A percentile compares a stretch with the other conserved stretches of the same genome.
Evolutionary conservation across 2,888 invertebrate species (phyloP).

Genomic region (Agrochola lota): DNA sequence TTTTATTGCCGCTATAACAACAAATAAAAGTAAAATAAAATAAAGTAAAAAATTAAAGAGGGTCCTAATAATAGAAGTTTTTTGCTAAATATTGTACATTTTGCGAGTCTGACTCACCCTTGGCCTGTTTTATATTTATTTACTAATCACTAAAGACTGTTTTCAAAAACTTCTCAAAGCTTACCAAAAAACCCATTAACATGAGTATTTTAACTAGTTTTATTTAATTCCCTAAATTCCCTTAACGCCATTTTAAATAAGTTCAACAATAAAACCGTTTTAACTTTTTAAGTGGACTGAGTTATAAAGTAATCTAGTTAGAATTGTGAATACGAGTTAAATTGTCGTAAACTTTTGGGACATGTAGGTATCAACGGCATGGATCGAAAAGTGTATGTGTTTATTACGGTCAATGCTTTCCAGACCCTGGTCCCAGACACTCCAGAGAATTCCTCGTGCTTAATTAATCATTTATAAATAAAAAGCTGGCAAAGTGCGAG

Average conservation of each 20-base stretch:
- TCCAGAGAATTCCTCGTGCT: slow-evolving; percentile 40
- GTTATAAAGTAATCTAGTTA: slow-evolving; percentile 49
- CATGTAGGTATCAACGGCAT: slow-evolving; percentile 23
- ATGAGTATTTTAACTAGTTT: slow-evolving; percentile 13
- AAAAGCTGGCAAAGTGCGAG: slow-evolving; percentile 18
- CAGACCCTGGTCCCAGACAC: slow-evolving; percentile 45
- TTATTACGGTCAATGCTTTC: slow-evolving; percentile 37
- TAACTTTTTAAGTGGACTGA: slow-evolving; percentile 53
- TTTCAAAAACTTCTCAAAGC: not conserved
- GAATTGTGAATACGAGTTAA: slow-evolving; percentile 45
- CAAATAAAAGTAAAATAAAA: too few relatives aligned
- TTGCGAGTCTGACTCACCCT: too few relatives aligned
- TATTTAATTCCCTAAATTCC: slow-evolving; percentile 26
- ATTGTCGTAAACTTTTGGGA: slow-evolving; percentile 45
- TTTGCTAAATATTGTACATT: too few relatives aligned
- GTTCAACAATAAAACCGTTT: slow-evolving; percentile 34
- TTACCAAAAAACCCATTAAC: not conserved
- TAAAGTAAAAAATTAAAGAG: too few relatives aligned
- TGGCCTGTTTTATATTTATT: too few relatives aligned
- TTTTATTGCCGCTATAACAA: too few relatives aligned
- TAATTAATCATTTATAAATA: slow-evolving; percentile 34
- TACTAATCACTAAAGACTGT: too few relatives aligned
- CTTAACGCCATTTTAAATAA: slow-evolving; percentile 19
- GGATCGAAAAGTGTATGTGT: slow-evolving; percentile 14
- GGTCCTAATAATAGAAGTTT: too few relatives aligned